Evolutionary conservation across 1,140 invertebrate genomes (phyloP).

Genomic region (Aphaenogaster ashmeadi): DNA sequence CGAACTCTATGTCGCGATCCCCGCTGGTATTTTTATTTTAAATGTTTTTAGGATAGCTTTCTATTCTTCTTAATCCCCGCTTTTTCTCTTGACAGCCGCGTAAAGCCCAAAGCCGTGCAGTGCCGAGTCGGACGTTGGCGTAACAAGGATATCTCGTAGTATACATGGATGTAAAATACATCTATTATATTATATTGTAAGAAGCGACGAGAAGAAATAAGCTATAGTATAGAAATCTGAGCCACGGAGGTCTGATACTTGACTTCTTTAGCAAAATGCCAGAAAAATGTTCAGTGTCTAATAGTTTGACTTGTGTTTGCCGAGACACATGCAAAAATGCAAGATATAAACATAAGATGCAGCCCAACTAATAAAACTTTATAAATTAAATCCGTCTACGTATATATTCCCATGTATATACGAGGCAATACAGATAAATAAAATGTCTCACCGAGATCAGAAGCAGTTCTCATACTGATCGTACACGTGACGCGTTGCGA

Average conservation of each 20-base stretch:
- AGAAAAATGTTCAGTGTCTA: neutral
- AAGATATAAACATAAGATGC: neutral
- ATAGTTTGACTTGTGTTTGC: neutral
- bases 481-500: neutral
- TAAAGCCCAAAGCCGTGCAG: neutral
- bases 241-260: neutral
- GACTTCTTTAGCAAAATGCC: neutral
- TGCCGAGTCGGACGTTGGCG: neutral
- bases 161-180: neutral
- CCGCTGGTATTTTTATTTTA: neutral
- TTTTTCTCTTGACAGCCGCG: neutral
- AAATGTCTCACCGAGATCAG: constrained; percentile 7
- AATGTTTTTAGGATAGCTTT: neutral
- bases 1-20: neutral
- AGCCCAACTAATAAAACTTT: neutral
- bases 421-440: neutral
- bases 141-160: neutral
- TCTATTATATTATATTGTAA: neutral
- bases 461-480: constrained; percentile 12
- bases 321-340: neutral
- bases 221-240: neutral
- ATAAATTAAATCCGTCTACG: neutral
- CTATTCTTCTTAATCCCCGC: neutral
- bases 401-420: neutral
- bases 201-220: neutral